Base-by-base conservation (phyloP, 2,113 vertebrate species). In the Ranitomeya variabilis region DNA sequence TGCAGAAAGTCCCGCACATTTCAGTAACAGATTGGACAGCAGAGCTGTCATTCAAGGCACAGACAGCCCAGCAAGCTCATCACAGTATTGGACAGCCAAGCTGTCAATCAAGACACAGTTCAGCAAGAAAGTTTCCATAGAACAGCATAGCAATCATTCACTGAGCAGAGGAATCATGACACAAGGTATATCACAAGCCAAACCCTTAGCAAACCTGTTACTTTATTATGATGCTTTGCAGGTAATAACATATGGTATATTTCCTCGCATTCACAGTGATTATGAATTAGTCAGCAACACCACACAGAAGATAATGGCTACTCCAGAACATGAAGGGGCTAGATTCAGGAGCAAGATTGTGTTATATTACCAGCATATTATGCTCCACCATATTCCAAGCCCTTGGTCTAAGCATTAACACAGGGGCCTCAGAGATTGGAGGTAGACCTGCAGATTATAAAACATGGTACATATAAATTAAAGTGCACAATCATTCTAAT, bases 371-470 rank as follows among this genome's bases (percentile, higher is more conserved):
- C 95, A 96, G 92, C 92, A 95, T 90, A 78, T 94, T 94, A 92
- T 95, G 93, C 62, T 96, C 94, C 66, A 94, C 92, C 94, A 96
- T 95, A 87, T 96, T 95, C 96, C 95, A 96, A 12, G 95, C 95
- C 59, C 95, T 93, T 6, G 95, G 96, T 7, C 95, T 94, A 21
- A 96, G 93, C 94, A 96, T 96, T 90, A 96, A 93, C 83, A 96
- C 90, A 0, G 94, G 95, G n/a, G 92, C 94, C 88, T 94, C 91
- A 85, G 93, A 93, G 83, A 96, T 90, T n/a, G 90, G 88, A n/a
- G 94, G 95, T 79, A 86, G 90, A 90, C 93, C 95, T 96, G 57
- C 52, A 83, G 5, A 16, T n/a, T 7, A 52, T 10, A 76, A 74
- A 21, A 76, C 18, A 51, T 76, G 15, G 15, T 3, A 52, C 3